These are phyloP conservation scores for Drosophila maculinotata DNA, from an alignment of 2,888 invertebrate species.

Conservation along the genomic window DNA sequence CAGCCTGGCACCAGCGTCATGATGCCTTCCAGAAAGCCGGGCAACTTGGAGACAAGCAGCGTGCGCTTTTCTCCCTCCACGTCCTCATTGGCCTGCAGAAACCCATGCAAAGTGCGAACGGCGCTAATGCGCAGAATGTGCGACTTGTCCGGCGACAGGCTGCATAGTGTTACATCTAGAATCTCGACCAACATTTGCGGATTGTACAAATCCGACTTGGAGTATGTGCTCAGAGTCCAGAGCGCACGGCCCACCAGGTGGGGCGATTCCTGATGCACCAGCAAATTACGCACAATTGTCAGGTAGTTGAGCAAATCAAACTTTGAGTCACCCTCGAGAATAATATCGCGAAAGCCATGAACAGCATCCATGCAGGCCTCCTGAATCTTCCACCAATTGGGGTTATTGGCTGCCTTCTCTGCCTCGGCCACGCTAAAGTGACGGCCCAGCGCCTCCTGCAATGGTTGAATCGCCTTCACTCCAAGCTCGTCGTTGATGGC, in stretches of 20 bases:
- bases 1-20: slow-evolving; percentile 85
- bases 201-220: slow-evolving; percentile 83
- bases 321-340: slow-evolving; percentile 82
- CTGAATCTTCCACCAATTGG: slow-evolving; percentile 88
- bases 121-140: slow-evolving; percentile 83
- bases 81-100: slow-evolving; percentile 86
- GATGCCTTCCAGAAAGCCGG: slow-evolving; percentile 86
- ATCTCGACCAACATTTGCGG: slow-evolving; percentile 83
- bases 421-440: slow-evolving; percentile 87
- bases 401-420: slow-evolving; percentile 85
- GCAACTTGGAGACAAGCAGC: slow-evolving; percentile 85
- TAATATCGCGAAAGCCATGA: slow-evolving; percentile 86
- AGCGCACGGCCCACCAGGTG: slow-evolving; percentile 84
- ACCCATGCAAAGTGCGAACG: slow-evolving; percentile 82
- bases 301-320: slow-evolving; percentile 84
- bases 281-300: slow-evolving; percentile 82
- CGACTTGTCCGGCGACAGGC: slow-evolving; percentile 82
- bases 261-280: slow-evolving; percentile 82
- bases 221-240: slow-evolving; percentile 84
- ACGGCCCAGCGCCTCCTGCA: slow-evolving; percentile 87
- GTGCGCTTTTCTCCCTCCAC: slow-evolving; percentile 84
- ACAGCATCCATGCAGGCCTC: slow-evolving; percentile 89
- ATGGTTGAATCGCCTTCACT: slow-evolving; percentile 86
- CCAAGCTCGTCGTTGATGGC: slow-evolving; percentile 86
- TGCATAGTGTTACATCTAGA: slow-evolving; percentile 80